Evolutionary conservation across 2,888 invertebrate genomes (phyloP), one percentile per base, ranked within the genome.

Genomic region (Ceratothoa steindachneri): DNA sequence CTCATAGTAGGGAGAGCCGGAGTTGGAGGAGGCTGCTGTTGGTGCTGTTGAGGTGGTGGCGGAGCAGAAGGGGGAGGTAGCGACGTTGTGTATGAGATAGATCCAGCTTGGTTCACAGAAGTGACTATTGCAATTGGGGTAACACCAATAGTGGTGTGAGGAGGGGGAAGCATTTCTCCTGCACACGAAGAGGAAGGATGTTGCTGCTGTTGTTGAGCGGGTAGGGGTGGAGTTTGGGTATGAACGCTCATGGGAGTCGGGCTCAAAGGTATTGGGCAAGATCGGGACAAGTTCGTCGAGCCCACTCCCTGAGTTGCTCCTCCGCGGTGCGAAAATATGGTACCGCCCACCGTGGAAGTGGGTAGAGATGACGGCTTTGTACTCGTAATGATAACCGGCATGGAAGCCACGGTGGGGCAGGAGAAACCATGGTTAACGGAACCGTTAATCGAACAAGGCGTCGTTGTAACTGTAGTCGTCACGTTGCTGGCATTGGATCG

Each of bases 1-100:
- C 53, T 22, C 9, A 31, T 24, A 30, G 75, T 1, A 1, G 66
- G 30, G 19, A 67, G 64, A 41, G 55, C 52, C 12, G 76, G 70
- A 4, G 67, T 28, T 19, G 74, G 51, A 1, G 70, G 41, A 28
- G 51, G 28, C 30, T 22, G 24, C 9, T 12, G 15, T 29, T 29
- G 67, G 24, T 67, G 67, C 1, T 30, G 67, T 67, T 30, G 67
- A 2, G 22, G 64, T n/a, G 3, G n/a, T 19, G 24, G 64, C 22
- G 28, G 22, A 15, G 24, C 24, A 15, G 19, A 15, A 27, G 64
- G 19, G 22, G 1, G n/a, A 51, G n/a, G n/a, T 51, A 51, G 15
- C 1, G 52, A 19, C 3, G 19, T n/a, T 51, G 52, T 51, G n/a
- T 51, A 19, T n/a, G 52, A n/a, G 1, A 1, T n/a, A 51, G 52